Evolutionary conservation across 1,140 invertebrate genomes (phyloP), one percentile per base, ranked within the genome.

Genomic region (Saccostrea cuccullata): DNA sequence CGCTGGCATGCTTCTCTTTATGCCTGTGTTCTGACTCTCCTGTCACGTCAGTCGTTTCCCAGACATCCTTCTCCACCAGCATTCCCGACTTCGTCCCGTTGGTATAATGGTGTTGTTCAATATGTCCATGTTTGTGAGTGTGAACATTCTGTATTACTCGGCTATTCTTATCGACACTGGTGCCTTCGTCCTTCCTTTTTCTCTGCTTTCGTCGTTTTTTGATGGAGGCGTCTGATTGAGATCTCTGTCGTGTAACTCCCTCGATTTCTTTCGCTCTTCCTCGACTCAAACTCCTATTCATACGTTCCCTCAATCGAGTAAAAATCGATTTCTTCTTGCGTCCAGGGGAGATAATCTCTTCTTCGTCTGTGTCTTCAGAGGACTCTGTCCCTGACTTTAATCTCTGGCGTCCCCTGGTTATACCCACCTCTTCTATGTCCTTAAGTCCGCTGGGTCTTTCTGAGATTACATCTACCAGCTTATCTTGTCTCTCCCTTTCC

Each of bases 291-390:
- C 88, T 87, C 17, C 88, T 90, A 8, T 84, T 70, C 9, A 93
- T 47, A 84, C 92, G 88, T 89, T 92, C 91, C 58, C 89, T 91
- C 12, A 91, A 85, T 67, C 89, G 58, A 85, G 89, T 91, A 64
- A 92, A 90, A 11, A 90, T 58, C 5, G 89, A 90, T 88, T 93
- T 93, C 88, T 93, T 93, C 67, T 88, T 89, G 13, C 91, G 82
- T 11, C 77, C 23, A 36, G 85, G 55, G 15, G 88, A 88, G 9
- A 91, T 87, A 23, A 90, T 73, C 30, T 77, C 84, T 56, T 82
- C 89, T n/a, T 77, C 64, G 23, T 88, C 88, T 15, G 86, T 91
- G 23, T 89, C 89, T 40, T 56, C 82, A 2, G 85, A 87, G 8
- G 88, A 89, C 26, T 82, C 11, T 26, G 89, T 88, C 2, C 89